Conservation (phyloP, 2,888 invertebrate genomes). For the Chaetoderma sp. region DNA sequence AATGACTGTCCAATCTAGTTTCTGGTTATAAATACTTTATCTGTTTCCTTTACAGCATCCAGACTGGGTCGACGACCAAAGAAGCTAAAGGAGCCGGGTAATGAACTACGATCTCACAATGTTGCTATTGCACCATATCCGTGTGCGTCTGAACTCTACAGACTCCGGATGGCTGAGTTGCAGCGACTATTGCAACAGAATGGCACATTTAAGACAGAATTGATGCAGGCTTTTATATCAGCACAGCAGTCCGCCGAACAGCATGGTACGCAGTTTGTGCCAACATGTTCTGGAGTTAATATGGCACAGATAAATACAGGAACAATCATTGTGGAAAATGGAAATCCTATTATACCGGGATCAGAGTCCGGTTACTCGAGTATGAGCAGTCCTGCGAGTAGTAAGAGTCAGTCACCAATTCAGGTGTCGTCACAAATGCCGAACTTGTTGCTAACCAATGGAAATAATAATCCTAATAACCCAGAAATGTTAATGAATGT, state of each 20-base stretch:
- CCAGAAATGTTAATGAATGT: too few relatives aligned
- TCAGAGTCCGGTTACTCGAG: conserved; percentile 51
- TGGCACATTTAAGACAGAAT: conserved; percentile 57
- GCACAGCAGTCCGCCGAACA: conserved; percentile 58
- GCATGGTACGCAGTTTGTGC: conserved; percentile 38
- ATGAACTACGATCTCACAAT: conserved; percentile 46
- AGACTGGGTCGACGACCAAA: conserved; percentile 68
- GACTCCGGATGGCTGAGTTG: conserved; percentile 63
- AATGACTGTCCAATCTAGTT: too few relatives aligned
- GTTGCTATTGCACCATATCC: conserved; percentile 65
- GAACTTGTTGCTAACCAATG: too few relatives aligned
- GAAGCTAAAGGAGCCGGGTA: conserved; percentile 63
- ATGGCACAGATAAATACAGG: background rate
- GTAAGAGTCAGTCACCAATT: conserved; percentile 47
- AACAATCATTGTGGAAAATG: background rate
- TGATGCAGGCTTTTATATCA: conserved; percentile 59
- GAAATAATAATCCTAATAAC: too few relatives aligned
- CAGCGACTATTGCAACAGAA: conserved; percentile 61
- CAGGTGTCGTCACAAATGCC: conserved; percentile 25
- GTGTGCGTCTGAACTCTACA: conserved; percentile 55
- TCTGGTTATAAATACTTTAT: background rate
- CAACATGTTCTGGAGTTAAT: background rate
- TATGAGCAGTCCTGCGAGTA: conserved; percentile 48
- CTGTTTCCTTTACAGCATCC: conserved; percentile 58
- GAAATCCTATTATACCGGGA: background rate